phyloP scores from a whole-genome alignment of 2,797 vertebrate species.

The Sebastes oblongus region DNA sequence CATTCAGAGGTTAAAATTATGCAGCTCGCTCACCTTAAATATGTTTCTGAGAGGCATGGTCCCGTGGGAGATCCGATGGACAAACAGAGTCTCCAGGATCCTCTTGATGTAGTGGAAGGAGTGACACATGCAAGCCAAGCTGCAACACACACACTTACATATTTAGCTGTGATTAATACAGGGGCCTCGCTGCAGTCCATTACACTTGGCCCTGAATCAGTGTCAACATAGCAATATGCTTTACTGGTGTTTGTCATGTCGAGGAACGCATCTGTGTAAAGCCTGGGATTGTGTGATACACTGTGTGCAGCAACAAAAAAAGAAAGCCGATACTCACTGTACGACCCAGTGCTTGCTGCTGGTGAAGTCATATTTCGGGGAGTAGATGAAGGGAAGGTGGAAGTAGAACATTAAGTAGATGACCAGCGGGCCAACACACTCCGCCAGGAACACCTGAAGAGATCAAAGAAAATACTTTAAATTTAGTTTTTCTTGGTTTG shows the following conservation, averaged over 20 bases:
- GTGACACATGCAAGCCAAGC: constrained; percentile 91
- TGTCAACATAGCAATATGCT: constrained; percentile 34
- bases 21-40: constrained; percentile 84
- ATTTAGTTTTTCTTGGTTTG: not conserved
- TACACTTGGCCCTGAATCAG: constrained; percentile 39
- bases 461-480: not conserved
- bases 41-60: constrained; percentile 94
- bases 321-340: constrained; percentile 87
- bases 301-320: not conserved
- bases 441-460: constrained; percentile 89
- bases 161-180: constrained; percentile 46
- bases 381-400: constrained; percentile 92
- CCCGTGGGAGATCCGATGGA: constrained; percentile 93
- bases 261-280: constrained; percentile 22
- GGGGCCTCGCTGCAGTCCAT: not conserved
- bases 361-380: constrained; percentile 91
- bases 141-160: constrained; percentile 57
- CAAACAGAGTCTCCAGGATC: constrained; percentile 91
- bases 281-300: constrained; percentile 22
- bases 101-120: constrained; percentile 93
- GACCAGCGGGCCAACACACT: constrained; percentile 89
- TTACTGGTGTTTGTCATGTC: constrained; percentile 25
- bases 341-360: constrained; percentile 91
- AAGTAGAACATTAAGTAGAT: constrained; percentile 96
- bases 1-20: not conserved